Evolutionary conservation across 2,113 vertebrate genomes (phyloP).

Genomic region (Neodon shergylaensis): DNA sequence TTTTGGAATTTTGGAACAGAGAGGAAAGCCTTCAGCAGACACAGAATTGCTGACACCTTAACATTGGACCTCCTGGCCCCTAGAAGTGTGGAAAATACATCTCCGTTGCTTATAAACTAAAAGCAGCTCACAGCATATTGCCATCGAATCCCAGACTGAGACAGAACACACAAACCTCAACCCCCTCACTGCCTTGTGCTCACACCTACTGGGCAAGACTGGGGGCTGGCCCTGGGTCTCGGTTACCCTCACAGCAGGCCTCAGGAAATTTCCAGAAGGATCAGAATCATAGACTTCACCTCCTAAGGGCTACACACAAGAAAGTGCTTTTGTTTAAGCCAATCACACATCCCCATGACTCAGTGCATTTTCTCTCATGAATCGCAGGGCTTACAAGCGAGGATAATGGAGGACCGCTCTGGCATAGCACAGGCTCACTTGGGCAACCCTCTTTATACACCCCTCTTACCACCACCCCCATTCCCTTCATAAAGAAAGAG

Average conservation of each 20-base stretch:
- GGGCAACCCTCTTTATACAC: neutral
- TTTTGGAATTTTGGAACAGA: neutral
- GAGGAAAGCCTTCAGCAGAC: neutral
- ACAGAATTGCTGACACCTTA: too few relatives aligned
- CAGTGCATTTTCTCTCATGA: neutral
- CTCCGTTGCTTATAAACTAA: neutral
- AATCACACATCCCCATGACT: too few relatives aligned
- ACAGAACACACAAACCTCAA: neutral
- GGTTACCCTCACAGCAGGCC: neutral
- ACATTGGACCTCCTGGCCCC: neutral
- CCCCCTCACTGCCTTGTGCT: too few relatives aligned
- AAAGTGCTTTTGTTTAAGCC: neutral
- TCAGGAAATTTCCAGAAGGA: neutral
- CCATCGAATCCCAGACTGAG: neutral
- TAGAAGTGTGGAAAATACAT: neutral
- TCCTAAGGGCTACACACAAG: neutral
- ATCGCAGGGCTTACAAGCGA: neutral
- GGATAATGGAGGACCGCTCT: too few relatives aligned
- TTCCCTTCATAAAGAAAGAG: neutral
- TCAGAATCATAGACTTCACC: neutral
- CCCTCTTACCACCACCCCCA: fast-evolving
- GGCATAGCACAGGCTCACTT: neutral
- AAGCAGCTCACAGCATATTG: neutral
- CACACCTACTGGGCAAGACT: neutral
- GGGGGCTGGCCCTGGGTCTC: neutral